A percentile compares a stretch with the other conserved stretches of the same genome.
phyloP scores from a whole-genome alignment of 2,797 vertebrate species.

The Tokudaia muenninki region DNA sequence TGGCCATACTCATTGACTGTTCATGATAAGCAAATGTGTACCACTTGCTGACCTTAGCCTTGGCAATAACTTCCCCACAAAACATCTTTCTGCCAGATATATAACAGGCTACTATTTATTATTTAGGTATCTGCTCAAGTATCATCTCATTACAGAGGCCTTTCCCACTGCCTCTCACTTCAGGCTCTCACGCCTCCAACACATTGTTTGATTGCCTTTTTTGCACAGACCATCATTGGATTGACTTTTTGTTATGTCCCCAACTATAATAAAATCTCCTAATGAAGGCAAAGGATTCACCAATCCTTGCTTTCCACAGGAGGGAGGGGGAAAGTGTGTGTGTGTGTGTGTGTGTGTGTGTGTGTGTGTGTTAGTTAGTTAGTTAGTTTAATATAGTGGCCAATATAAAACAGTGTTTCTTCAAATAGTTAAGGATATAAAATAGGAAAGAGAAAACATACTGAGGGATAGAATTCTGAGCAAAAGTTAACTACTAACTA shows the following conservation, averaged over 20 bases:
- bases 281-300: neutral
- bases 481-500: neutral
- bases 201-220: conserved; percentile 6
- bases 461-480: neutral
- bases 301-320: neutral
- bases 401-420: conserved; percentile 20
- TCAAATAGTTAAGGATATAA: conserved; percentile 29
- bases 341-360: no score
- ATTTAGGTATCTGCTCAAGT: neutral
- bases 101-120: conserved; percentile 13
- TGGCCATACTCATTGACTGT: neutral
- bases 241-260: neutral
- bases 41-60: neutral
- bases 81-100: neutral
- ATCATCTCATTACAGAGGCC: neutral
- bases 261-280: neutral
- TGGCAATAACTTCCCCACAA: neutral
- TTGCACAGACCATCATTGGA: neutral
- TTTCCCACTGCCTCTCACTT: neutral
- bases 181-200: neutral
- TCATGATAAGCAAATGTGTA: neutral
- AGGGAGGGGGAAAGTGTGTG: neutral
- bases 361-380: neutral
- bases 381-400: neutral
- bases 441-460: neutral